A percentile compares a stretch with the other conserved stretches of the same genome.
phyloP scores from a whole-genome alignment of 1,140 invertebrate species.

The Trissolcus basalis region DNA sequence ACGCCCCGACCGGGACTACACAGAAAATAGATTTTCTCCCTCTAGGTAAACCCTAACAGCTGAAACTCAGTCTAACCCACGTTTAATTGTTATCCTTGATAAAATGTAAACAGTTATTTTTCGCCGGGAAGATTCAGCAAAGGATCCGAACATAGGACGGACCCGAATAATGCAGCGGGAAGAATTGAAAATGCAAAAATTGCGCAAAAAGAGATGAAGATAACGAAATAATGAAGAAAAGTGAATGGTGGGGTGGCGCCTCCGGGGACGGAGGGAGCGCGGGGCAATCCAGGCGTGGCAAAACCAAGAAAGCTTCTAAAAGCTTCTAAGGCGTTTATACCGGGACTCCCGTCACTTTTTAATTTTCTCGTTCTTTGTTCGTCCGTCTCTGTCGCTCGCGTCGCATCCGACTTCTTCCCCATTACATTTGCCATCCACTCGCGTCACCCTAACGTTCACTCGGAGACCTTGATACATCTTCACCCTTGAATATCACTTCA shows the following conservation, averaged over 20 bases:
- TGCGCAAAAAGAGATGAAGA: slow-evolving; percentile 45
- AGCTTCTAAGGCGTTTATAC: slow-evolving; percentile 58
- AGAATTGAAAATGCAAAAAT: slow-evolving; percentile 58
- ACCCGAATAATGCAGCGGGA: slow-evolving; percentile 28
- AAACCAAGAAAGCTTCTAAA: slow-evolving; percentile 51
- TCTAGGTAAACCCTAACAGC: neutral
- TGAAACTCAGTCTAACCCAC: slow-evolving; percentile 12
- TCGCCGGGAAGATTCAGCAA: neutral
- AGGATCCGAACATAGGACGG: slow-evolving; percentile 16
- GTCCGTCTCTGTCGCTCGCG: slow-evolving; percentile 23
- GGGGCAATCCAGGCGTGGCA: slow-evolving; percentile 34
- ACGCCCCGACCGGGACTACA: too few species aligned
- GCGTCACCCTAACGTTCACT: slow-evolving; percentile 40
- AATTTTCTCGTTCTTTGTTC: slow-evolving; percentile 57
- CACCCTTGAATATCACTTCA: slow-evolving; percentile 50
- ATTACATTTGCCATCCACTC: slow-evolving; percentile 37
- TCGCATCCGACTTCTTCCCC: slow-evolving; percentile 41
- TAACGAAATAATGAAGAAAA: slow-evolving; percentile 57
- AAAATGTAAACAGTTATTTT: slow-evolving; percentile 33
- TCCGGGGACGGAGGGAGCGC: neutral
- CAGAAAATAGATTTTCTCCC: too few species aligned
- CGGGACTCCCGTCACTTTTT: slow-evolving; percentile 48
- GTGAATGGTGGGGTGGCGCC: slow-evolving; percentile 31
- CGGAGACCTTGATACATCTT: slow-evolving; percentile 53
- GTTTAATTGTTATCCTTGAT: slow-evolving; percentile 33